Evolutionary conservation across 1,140 invertebrate genomes (phyloP), one percentile per base, ranked within the genome.

Genomic region (Aradophagus sp.): DNA sequence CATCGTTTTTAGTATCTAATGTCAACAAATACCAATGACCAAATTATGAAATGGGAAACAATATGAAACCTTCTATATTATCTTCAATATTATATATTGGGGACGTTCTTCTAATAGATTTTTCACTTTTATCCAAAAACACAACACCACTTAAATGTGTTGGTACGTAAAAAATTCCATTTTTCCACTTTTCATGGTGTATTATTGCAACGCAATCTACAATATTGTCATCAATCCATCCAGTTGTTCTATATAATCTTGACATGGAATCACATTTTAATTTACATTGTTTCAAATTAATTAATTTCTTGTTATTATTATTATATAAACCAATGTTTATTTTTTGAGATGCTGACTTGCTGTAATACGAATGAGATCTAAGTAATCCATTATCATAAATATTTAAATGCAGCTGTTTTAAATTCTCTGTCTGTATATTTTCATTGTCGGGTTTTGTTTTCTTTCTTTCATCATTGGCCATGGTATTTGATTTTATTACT

Each of bases 11-110:
- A 15, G 39, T 41, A 23, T 73, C 20, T 0, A 63, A 26, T n/a
- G 41, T 19, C 6, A 63, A 15, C n/a, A 73, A 32, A 17, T 48
- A 34, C 55, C 62, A 73, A 41, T 73, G 63, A 1, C 17, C 20
- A 5, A 12, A 3, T 15, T 44, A 42, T 6, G 47, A 7, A 23
- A 48, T 68, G 7, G 70, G 63, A 16, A 73, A 27, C 14, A 73
- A 53, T 2, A 72, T 20, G 34, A 44, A 13, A 5, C 31, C 31
- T 31, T 19, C 34, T 38, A 39, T 11, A 15, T 2, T 10, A 6
- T 35, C 5, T 13, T 29, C 35, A n/a, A 38, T 16, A 38, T 39
- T 42, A 20, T 11, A 31, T 23, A 34, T 52, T 14, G 3, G 14
- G 16, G 29, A 10, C 17, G 17, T 35, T 11, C 36, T 16, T 36